Conservation (phyloP, 2,797 vertebrate species). For the Schizopygopsis malacanthus region DNA sequence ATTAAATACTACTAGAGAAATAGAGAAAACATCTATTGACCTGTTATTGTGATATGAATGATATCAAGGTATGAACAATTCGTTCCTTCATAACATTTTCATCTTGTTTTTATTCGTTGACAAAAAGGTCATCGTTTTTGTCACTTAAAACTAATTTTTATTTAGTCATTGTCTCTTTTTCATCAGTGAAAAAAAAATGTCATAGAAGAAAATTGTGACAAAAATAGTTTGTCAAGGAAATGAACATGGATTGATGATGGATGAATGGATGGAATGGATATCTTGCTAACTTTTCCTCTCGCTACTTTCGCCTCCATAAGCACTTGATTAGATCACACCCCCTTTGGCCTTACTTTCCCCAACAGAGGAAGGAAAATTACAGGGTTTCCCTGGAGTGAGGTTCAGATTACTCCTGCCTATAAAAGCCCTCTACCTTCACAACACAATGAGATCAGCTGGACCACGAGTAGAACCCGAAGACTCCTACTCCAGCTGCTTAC, state of each 20-base stretch:
- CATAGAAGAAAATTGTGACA: no score
- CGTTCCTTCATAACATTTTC: neutral
- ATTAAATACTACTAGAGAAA: no score
- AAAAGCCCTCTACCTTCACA: slow-evolving; percentile 51
- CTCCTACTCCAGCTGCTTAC: slow-evolving; percentile 35
- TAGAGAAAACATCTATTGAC: no score
- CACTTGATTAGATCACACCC: slow-evolving; percentile 58
- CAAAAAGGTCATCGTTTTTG: no score
- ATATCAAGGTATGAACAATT: no score
- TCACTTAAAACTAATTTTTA: neutral
- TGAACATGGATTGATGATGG: neutral
- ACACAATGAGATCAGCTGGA: slow-evolving; percentile 56
- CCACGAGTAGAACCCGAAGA: slow-evolving; percentile 48
- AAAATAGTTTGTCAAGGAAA: no score
- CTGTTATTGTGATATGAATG: no score
- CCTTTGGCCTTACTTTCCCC: slow-evolving; percentile 23
- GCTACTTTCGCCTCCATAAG: slow-evolving; percentile 46
- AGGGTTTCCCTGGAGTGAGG: slow-evolving; percentile 51
- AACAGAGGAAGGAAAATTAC: slow-evolving; percentile 38
- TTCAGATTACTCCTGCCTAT: slow-evolving; percentile 54
- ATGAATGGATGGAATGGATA: neutral
- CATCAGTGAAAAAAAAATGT: no score
- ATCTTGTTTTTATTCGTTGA: no score
- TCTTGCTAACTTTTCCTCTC: slow-evolving; percentile 40
- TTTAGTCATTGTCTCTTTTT: neutral